These are phyloP conservation scores for Horisme vitalbata DNA, from an alignment of 2,888 invertebrate genomes.

Conservation along the genomic window DNA sequence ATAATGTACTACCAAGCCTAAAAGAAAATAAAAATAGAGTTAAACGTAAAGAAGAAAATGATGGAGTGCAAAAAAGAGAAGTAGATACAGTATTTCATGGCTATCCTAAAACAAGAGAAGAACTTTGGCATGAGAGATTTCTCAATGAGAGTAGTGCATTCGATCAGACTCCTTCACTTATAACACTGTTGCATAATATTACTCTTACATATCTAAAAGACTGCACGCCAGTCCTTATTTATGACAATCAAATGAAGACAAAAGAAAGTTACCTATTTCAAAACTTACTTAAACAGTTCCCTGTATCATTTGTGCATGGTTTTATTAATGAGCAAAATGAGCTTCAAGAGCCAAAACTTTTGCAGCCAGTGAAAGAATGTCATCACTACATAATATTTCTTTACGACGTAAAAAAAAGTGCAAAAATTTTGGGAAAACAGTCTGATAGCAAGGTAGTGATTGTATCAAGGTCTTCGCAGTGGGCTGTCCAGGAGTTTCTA, in stretches of 20 bases:
- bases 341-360: constrained; percentile 67
- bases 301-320: constrained; percentile 84
- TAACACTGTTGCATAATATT: constrained; percentile 83
- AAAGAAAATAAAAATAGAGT: neutral
- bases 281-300: constrained; percentile 81
- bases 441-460: constrained; percentile 85
- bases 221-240: constrained; percentile 86
- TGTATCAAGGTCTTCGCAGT: constrained; percentile 87
- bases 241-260: constrained; percentile 83
- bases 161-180: constrained; percentile 83
- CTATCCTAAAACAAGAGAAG: constrained; percentile 82
- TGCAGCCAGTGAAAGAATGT: constrained; percentile 76
- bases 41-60: constrained; percentile 5
- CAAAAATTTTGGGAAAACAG: constrained; percentile 84
- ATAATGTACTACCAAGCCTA: no score
- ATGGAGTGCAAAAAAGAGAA: constrained; percentile 50
- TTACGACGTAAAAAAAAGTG: constrained; percentile 83
- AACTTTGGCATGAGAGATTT: constrained; percentile 78
- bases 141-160: constrained; percentile 58
- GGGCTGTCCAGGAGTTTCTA: constrained; percentile 89
- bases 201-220: constrained; percentile 83
- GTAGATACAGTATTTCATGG: constrained; percentile 81
- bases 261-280: constrained; percentile 82
- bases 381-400: constrained; percentile 86
- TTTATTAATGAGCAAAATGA: constrained; percentile 77